Conservation (phyloP, 2,888 invertebrate species). For the Sinotaia quadrata region DNA sequence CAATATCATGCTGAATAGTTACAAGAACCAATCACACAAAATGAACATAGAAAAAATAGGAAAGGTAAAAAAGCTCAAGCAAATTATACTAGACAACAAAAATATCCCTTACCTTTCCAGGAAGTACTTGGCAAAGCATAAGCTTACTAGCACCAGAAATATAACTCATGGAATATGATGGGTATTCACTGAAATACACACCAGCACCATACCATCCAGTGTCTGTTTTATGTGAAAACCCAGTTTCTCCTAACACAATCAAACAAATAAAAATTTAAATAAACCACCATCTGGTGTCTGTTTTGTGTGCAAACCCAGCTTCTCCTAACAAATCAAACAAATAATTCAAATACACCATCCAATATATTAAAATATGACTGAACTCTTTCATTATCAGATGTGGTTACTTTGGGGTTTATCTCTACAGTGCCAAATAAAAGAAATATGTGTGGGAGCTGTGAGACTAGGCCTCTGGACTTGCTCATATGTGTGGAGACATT, state of each 20-base stretch:
- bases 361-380: too few relatives aligned
- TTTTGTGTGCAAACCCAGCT: conserved; percentile 38
- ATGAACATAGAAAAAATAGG: neutral
- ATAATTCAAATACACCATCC: neutral
- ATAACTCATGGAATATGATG: conserved; percentile 60
- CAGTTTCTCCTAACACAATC: conserved; percentile 35
- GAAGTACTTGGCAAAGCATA: conserved; percentile 59
- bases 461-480: too few relatives aligned
- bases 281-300: conserved; percentile 41
- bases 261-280: too few relatives aligned
- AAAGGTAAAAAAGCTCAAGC: neutral
- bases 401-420: too few relatives aligned
- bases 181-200: conserved; percentile 65
- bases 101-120: conserved; percentile 53
- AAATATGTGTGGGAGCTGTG: too few relatives aligned
- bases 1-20: too few relatives aligned
- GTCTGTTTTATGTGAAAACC: conserved; percentile 41
- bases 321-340: conserved; percentile 29
- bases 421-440: too few relatives aligned
- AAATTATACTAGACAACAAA: too few relatives aligned
- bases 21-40: neutral
- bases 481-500: too few relatives aligned
- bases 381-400: too few relatives aligned
- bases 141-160: conserved; percentile 54
- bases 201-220: conserved; percentile 46